phyloP scores from a whole-genome alignment of 2,113 vertebrate species.

The Geothlypis trichas region DNA sequence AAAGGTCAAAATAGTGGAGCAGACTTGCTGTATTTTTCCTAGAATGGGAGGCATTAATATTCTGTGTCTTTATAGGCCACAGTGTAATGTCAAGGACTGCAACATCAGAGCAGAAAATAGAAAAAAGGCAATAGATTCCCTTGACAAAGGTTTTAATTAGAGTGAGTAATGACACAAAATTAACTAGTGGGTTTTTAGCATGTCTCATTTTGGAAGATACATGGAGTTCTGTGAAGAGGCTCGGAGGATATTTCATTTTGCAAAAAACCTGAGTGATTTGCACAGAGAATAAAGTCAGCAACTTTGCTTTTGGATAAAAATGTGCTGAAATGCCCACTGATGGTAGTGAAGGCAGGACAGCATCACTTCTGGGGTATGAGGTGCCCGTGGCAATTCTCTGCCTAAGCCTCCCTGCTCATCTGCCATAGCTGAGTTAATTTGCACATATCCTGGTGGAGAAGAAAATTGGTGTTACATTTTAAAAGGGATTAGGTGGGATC shows the following conservation, averaged over 20 bases:
- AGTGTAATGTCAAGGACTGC: slow-evolving; percentile 9
- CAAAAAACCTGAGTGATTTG: not conserved
- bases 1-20: slow-evolving; percentile 58
- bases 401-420: not conserved
- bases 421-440: not conserved
- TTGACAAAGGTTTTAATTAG: slow-evolving; percentile 55
- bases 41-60: slow-evolving; percentile 43
- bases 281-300: not conserved
- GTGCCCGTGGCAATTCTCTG: not conserved
- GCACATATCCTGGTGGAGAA: not conserved
- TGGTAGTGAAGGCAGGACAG: not conserved
- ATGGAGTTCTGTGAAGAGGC: not conserved
- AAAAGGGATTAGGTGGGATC: slow-evolving; percentile 8
- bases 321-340: not conserved
- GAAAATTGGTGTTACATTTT: not conserved
- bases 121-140: slow-evolving; percentile 16
- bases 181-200: not conserved
- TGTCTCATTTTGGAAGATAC: slow-evolving; percentile 25
- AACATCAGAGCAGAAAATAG: slow-evolving; percentile 29
- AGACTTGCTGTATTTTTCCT: slow-evolving; percentile 42
- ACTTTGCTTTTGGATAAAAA: not conserved
- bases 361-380: rapidly evolving
- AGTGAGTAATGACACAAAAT: slow-evolving; percentile 16
- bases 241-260: not conserved
- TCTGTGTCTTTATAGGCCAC: slow-evolving; percentile 19